Evolutionary conservation across 2,888 invertebrate species (phyloP).

Genomic region (Ichneumon xanthorius): DNA sequence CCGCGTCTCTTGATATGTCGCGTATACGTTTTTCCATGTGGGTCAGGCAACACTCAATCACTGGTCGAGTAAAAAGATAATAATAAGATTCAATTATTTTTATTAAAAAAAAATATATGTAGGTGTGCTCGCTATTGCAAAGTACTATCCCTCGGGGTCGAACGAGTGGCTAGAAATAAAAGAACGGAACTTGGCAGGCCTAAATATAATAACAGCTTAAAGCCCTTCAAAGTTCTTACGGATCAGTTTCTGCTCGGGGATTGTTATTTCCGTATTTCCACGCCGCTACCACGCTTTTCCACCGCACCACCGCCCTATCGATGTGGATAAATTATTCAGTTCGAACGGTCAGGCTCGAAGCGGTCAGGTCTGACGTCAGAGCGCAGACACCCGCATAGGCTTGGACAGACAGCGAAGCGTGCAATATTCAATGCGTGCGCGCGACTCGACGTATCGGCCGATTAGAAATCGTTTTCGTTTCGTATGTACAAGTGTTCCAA

Average conservation of each 20-base stretch:
- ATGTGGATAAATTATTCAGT: constrained; percentile 66
- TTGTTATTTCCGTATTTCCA: constrained; percentile 66
- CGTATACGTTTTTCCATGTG: not conserved
- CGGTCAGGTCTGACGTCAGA: constrained; percentile 63
- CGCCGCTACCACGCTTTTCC: constrained; percentile 42
- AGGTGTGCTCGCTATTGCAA: not conserved
- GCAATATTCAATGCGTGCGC: constrained; percentile 11
- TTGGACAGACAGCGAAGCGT: constrained; percentile 15
- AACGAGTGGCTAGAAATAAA: not conserved
- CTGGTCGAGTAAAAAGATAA: too few species aligned
- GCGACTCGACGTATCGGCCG: not conserved
- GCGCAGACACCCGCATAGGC: constrained; percentile 46
- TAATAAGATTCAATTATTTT: too few species aligned
- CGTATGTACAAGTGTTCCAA: not conserved
- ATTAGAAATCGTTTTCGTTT: not conserved
- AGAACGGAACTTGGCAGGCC: constrained; percentile 6
- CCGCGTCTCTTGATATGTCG: too few species aligned
- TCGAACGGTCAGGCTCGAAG: constrained; percentile 61
- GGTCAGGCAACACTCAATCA: too few species aligned
- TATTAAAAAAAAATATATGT: too few species aligned
- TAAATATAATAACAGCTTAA: constrained; percentile 45
- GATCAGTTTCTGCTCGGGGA: constrained; percentile 55
- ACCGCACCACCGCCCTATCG: constrained; percentile 53
- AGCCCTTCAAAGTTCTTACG: constrained; percentile 52
- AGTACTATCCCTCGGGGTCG: not conserved